phyloP scores from a whole-genome alignment of 1,140 invertebrate species.

The Coelopa frigida region DNA sequence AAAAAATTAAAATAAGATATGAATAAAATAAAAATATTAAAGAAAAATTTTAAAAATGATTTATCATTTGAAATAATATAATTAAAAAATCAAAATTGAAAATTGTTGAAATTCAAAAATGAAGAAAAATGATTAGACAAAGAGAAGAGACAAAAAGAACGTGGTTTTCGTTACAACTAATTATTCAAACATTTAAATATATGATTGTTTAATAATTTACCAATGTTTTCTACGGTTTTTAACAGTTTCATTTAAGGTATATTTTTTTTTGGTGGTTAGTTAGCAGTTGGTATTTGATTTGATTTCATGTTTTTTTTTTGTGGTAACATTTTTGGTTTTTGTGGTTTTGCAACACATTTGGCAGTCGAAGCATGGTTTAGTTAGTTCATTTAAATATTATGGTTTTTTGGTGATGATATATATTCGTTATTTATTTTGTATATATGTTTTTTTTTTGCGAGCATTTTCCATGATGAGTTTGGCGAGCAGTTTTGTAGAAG shows the following conservation, averaged over 20 bases:
- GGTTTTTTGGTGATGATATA: too few species aligned
- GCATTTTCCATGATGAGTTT: too few species aligned
- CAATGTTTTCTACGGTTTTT: slow-evolving; percentile 20
- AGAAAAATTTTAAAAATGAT: slow-evolving; percentile 1
- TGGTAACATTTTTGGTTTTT: slow-evolving; percentile 3
- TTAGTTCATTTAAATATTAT: too few species aligned
- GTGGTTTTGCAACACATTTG: not conserved
- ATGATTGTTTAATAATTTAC: slow-evolving; percentile 16
- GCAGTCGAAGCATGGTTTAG: too few species aligned
- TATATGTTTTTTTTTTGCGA: too few species aligned
- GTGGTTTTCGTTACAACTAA: slow-evolving; percentile 4
- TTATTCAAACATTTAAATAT: slow-evolving; percentile 6
- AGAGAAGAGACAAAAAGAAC: too few species aligned
- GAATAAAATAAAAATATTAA: not conserved
- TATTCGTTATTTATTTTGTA: too few species aligned
- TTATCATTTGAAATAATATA: slow-evolving; percentile 1
- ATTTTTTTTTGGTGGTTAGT: slow-evolving; percentile 14
- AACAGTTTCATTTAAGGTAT: slow-evolving; percentile 13
- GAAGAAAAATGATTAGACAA: slow-evolving; percentile 5
- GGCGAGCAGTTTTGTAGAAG: too few species aligned
- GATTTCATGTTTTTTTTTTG: slow-evolving; percentile 1
- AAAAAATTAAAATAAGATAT: not conserved
- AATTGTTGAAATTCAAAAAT: slow-evolving; percentile 1
- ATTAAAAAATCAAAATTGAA: slow-evolving; percentile 7
- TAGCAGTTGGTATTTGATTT: slow-evolving; percentile 6